Conservation (phyloP, 2,113 vertebrate genomes). For the Cynopterus brachyotis region DNA sequence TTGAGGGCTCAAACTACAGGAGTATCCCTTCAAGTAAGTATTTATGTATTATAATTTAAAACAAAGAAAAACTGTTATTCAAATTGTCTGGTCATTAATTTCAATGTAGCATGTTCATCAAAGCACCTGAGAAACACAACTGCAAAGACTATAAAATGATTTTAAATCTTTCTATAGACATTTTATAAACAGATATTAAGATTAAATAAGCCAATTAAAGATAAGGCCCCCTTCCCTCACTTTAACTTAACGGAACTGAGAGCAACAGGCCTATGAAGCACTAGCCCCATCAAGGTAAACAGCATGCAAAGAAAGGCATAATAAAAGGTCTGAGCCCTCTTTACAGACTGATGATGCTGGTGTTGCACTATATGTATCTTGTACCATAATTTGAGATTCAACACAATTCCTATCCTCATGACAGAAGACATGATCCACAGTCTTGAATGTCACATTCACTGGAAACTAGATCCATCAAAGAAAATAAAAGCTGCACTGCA, state of each 20-base stretch:
- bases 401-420: neutral
- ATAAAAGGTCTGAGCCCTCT: neutral
- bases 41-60: neutral
- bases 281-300: neutral
- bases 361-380: neutral
- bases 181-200: neutral
- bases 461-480: neutral
- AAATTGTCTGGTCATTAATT: neutral
- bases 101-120: neutral
- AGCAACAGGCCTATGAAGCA: neutral
- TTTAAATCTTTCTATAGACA: neutral
- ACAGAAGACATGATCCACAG: neutral
- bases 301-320: neutral
- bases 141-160: neutral
- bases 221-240: neutral
- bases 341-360: neutral
- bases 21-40: neutral
- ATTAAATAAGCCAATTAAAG: neutral
- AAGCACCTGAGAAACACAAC: neutral
- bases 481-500: neutral
- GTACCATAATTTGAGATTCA: neutral
- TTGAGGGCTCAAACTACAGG: neutral
- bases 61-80: neutral
- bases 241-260: neutral
- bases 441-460: neutral